A percentile compares a stretch with the other conserved stretches of the same genome.
Conservation (phyloP, 2,113 vertebrate genomes). For the Piaya cayana region DNA sequence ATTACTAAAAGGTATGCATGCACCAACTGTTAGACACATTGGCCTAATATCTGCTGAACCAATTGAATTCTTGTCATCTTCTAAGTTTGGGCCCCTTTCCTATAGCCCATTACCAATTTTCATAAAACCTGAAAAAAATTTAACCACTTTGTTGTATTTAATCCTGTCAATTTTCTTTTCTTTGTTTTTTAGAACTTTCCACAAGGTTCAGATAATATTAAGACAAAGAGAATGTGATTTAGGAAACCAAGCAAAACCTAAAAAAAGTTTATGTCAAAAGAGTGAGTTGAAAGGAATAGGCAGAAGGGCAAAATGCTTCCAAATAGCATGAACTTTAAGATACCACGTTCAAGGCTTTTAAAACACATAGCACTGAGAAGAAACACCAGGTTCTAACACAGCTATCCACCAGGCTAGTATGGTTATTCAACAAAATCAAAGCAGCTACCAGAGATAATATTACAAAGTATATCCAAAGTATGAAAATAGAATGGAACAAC, state of each 20-base stretch:
- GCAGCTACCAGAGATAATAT: neutral
- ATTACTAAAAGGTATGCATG: neutral
- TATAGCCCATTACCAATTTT: neutral
- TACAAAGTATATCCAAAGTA: neutral
- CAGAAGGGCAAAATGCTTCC: neutral
- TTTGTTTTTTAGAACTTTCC: neutral
- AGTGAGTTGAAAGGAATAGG: neutral
- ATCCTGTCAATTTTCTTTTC: neutral
- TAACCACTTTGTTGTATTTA: neutral
- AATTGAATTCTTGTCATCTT: neutral
- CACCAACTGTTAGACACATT: neutral
- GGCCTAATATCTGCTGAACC: neutral
- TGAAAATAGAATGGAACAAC: neutral
- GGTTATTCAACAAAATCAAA: neutral
- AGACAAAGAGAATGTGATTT: neutral
- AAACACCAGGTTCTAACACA: neutral
- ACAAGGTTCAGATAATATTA: neutral
- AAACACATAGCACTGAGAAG: neutral
- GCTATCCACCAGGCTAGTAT: neutral
- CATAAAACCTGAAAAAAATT: neutral
- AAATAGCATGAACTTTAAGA: neutral
- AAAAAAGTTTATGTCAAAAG: neutral
- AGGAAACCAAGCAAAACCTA: neutral
- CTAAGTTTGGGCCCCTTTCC: neutral
- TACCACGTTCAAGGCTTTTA: neutral